Evolutionary conservation across 2,113 vertebrate species (phyloP).

Genomic region (Dascyllus trimaculatus): DNA sequence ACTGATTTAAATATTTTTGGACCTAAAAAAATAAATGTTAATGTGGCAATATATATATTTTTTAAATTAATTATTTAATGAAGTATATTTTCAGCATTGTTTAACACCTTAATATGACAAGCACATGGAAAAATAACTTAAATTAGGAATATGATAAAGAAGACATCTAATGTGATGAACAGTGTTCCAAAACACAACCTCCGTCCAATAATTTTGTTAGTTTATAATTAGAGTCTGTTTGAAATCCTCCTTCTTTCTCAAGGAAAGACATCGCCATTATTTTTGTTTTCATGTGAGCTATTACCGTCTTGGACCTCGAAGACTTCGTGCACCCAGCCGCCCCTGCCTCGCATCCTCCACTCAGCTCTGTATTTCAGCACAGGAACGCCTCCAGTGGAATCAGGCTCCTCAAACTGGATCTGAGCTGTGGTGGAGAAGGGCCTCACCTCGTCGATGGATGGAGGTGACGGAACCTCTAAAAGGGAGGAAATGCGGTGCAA

Average conservation of each 20-base stretch:
- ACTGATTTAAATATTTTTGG: no score
- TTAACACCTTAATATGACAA: no score
- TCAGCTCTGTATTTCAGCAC: conserved; percentile 92
- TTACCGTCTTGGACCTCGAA: conserved; percentile 91
- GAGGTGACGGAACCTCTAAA: conserved; percentile 95
- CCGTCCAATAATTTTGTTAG: background rate
- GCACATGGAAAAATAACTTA: background rate
- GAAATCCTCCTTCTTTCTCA: no score
- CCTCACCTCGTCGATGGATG: conserved; percentile 89
- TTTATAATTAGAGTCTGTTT: no score
- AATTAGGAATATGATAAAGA: background rate
- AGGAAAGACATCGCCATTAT: background rate
- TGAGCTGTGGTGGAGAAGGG: conserved; percentile 95
- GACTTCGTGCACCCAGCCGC: conserved; percentile 85
- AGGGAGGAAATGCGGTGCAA: conserved; percentile 9
- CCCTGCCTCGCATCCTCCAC: conserved; percentile 87
- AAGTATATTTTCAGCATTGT: no score
- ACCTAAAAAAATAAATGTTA: no score
- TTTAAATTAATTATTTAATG: no score
- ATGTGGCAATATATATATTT: no score
- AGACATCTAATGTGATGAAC: background rate
- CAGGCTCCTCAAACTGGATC: conserved; percentile 93
- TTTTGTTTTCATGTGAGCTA: conserved; percentile 25
- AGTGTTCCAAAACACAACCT: background rate
- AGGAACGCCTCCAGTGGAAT: conserved; percentile 93